Evolutionary conservation across 2,888 invertebrate species (phyloP).

Genomic region (Xestia c-nigrum): DNA sequence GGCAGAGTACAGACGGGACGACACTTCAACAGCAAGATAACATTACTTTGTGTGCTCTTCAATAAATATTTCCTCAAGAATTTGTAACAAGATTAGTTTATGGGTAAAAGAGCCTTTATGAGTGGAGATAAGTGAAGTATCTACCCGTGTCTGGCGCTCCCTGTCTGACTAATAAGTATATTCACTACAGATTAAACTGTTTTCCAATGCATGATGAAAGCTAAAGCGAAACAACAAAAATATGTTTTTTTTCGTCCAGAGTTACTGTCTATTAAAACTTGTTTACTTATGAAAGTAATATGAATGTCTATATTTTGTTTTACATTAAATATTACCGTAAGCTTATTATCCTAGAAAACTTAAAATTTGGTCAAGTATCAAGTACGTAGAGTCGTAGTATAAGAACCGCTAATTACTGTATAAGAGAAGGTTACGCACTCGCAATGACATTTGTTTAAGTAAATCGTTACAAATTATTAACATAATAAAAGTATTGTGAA

Average conservation of each 20-base stretch:
- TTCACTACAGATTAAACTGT: background rate
- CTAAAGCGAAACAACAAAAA: background rate
- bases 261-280: background rate
- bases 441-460: background rate
- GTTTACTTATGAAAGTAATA: background rate
- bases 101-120: conserved; percentile 2
- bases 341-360: background rate
- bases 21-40: conserved; percentile 39
- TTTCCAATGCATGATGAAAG: background rate
- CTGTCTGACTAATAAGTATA: conserved; percentile 20
- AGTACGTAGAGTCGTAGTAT: background rate
- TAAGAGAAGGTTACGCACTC: background rate
- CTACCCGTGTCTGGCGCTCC: conserved; percentile 17
- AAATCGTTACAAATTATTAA: background rate
- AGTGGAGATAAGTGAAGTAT: conserved; percentile 9
- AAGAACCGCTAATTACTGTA: too few relatives aligned
- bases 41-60: conserved; percentile 19
- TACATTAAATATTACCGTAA: background rate
- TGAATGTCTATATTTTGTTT: background rate
- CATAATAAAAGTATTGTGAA: background rate
- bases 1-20: conserved; percentile 51
- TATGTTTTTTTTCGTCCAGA: background rate
- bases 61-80: conserved; percentile 29
- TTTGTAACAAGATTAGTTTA: conserved; percentile 15
- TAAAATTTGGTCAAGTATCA: conserved; percentile 2